A percentile compares a stretch with the other conserved stretches of the same genome.
phyloP scores from a whole-genome alignment of 2,888 invertebrate species.

The Tanypteryx hageni region DNA sequence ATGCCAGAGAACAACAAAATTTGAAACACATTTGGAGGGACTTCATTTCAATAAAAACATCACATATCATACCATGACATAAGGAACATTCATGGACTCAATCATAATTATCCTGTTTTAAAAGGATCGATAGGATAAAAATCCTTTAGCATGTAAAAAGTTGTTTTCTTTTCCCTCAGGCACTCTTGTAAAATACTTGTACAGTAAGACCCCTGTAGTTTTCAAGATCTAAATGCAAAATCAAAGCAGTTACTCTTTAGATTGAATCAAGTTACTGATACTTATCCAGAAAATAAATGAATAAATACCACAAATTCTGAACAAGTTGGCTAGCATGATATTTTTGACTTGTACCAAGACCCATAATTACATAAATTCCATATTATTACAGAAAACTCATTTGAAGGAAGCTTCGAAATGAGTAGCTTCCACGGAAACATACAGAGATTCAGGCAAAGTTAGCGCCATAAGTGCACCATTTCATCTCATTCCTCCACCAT shows the following conservation, averaged over 20 bases:
- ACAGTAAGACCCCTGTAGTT: conserved; percentile 22
- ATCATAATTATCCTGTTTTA: not conserved
- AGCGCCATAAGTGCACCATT: conserved; percentile 34
- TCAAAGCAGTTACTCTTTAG: not conserved
- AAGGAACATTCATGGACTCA: not conserved
- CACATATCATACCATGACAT: conserved; percentile 48
- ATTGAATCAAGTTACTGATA: not conserved
- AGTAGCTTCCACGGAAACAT: conserved; percentile 25
- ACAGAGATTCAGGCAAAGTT: not conserved
- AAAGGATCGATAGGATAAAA: not conserved
- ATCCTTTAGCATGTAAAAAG: not conserved
- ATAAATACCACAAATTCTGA: conserved; percentile 7
- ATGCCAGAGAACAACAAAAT: not conserved
- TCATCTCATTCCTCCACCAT: conserved; percentile 43
- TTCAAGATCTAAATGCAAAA: conserved; percentile 30
- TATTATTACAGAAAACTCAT: conserved; percentile 29
- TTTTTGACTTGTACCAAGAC: conserved; percentile 26
- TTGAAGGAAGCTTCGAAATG: conserved; percentile 1
- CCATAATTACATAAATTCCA: not conserved
- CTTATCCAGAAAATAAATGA: conserved; percentile 19
- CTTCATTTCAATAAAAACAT: conserved; percentile 36
- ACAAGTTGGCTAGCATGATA: not conserved
- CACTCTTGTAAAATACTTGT: conserved; percentile 1
- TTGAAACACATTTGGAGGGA: conserved; percentile 35
- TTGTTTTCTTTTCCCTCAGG: conserved; percentile 3